These are phyloP conservation scores for Diabrotica virgifera DNA, from an alignment of 1,140 invertebrate species.

Conservation along the genomic window DNA sequence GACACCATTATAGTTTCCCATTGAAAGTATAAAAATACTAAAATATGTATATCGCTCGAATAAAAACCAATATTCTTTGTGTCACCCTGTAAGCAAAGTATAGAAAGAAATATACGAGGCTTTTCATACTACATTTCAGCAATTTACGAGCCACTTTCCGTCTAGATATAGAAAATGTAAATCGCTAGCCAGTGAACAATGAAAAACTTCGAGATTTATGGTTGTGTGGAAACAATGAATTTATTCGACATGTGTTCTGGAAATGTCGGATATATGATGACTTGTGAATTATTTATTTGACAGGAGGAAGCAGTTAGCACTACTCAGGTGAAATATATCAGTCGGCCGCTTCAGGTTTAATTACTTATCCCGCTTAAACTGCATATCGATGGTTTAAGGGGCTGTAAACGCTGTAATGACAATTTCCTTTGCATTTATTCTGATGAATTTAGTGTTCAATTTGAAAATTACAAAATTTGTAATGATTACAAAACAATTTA, in stretches of 20 bases:
- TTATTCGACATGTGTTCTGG: slow-evolving; percentile 25
- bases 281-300: slow-evolving; percentile 1
- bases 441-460: too few species aligned
- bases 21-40: too few species aligned
- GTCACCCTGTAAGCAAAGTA: neutral
- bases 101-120: slow-evolving; percentile 33
- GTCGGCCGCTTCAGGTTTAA: neutral
- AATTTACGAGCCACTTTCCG: slow-evolving; percentile 42
- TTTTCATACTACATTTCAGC: slow-evolving; percentile 39
- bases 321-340: neutral
- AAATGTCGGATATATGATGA: slow-evolving; percentile 10
- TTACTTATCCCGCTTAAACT: neutral
- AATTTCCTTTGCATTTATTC: too few species aligned
- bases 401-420: too few species aligned
- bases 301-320: neutral
- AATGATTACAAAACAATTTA: too few species aligned
- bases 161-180: slow-evolving; percentile 40
- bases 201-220: slow-evolving; percentile 27
- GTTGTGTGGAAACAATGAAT: slow-evolving; percentile 22
- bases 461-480: too few species aligned
- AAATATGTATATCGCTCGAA: too few species aligned
- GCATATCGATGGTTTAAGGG: too few species aligned
- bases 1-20: too few species aligned
- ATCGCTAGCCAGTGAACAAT: slow-evolving; percentile 29
- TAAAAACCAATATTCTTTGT: neutral